Conservation (phyloP, 2,113 vertebrate genomes). For the Plecotus auritus region DNA sequence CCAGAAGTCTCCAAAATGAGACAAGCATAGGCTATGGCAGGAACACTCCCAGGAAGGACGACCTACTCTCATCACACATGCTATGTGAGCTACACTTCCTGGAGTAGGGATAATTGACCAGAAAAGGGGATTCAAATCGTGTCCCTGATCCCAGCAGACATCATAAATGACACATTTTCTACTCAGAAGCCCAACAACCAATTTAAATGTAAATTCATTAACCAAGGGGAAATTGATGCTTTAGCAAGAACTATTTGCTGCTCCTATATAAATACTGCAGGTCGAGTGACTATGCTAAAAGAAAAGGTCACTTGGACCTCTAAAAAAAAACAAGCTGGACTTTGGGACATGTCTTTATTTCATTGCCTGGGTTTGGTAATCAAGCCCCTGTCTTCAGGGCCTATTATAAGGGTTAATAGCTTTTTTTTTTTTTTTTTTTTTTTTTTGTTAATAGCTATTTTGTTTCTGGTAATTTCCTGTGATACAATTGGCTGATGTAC, state of each 20-base stretch:
- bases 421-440: too few species aligned
- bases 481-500: background rate
- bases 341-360: slow-evolving; percentile 19
- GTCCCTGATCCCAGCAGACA: background rate
- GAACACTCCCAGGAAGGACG: background rate
- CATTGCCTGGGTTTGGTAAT: background rate
- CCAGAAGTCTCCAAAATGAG: background rate
- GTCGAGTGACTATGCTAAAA: background rate
- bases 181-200: background rate
- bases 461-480: background rate
- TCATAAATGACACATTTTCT: background rate
- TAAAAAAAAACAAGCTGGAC: background rate
- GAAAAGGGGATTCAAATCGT: background rate
- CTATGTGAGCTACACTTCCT: background rate
- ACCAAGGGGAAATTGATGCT: background rate
- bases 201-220: background rate
- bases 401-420: background rate
- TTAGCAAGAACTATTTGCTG: background rate
- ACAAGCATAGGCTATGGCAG: background rate
- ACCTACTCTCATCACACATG: background rate
- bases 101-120: background rate
- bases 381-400: background rate
- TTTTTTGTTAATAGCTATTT: background rate
- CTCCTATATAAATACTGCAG: background rate
- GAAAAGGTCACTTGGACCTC: background rate